phyloP scores from a whole-genome alignment of 2,113 vertebrate genomes.

The Gopherus flavomarginatus region DNA sequence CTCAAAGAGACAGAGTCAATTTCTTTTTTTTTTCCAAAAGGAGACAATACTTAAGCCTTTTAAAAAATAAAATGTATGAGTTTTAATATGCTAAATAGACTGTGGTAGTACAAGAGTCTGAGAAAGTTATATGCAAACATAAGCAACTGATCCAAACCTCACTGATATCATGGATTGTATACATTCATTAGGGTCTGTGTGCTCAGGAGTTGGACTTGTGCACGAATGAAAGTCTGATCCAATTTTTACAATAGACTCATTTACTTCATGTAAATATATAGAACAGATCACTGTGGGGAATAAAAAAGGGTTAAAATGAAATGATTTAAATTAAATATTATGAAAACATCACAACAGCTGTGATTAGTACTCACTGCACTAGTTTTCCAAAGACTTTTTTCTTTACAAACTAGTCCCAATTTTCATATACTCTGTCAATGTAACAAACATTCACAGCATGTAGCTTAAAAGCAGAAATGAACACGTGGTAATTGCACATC shows the following conservation, averaged over 20 bases:
- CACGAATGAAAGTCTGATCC: neutral
- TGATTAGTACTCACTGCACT: neutral
- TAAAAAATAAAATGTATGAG: neutral
- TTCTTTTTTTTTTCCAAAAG: neutral
- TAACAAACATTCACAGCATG: neutral
- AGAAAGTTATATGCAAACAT: neutral
- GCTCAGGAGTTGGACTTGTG: neutral
- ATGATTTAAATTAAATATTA: neutral
- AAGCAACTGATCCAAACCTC: neutral
- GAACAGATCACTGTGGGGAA: neutral
- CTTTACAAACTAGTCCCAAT: neutral
- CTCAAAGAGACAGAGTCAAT: neutral
- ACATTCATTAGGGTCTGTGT: neutral
- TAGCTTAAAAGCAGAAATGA: slow-evolving; percentile 15
- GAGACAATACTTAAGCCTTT: neutral
- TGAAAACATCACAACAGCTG: neutral
- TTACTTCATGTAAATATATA: neutral
- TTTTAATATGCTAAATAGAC: slow-evolving; percentile 9
- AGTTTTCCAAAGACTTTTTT: neutral
- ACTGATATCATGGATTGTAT: neutral
- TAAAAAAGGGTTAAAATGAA: slow-evolving; percentile 2
- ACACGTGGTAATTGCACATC: neutral
- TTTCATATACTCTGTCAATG: slow-evolving; percentile 9
- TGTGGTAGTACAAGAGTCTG: neutral
- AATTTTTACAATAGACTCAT: neutral